phyloP scores from a whole-genome alignment of 2,888 invertebrate species.

The Ametastegia equiseti region DNA sequence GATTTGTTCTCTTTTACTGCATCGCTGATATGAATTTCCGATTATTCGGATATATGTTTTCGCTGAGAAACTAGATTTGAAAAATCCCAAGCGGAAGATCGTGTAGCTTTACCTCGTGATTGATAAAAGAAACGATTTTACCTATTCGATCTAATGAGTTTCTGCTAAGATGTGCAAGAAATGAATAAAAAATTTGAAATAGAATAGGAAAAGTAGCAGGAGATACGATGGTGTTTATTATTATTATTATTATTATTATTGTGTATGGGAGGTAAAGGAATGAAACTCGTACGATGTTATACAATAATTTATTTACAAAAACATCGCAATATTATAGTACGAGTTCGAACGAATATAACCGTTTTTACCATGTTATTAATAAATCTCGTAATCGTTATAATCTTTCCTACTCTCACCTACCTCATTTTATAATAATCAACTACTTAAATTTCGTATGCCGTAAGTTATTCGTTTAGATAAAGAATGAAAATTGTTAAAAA shows the following conservation, averaged over 20 bases:
- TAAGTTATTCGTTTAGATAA: background rate
- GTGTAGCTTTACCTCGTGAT: too few relatives aligned
- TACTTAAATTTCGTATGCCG: constrained; percentile 1
- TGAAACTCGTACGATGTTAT: constrained; percentile 1
- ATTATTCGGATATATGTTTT: too few relatives aligned
- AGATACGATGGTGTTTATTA: background rate
- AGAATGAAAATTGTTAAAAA: background rate
- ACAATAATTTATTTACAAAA: constrained; percentile 48
- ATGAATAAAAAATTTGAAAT: too few relatives aligned
- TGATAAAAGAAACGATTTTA: too few relatives aligned
- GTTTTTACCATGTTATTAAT: constrained; percentile 14
- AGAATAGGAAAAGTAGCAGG: background rate
- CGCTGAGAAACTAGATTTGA: too few relatives aligned
- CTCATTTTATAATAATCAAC: background rate
- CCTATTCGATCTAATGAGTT: too few relatives aligned
- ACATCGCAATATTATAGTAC: constrained; percentile 45
- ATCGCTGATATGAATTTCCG: too few relatives aligned
- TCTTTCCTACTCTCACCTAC: constrained; percentile 36
- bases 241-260: too few relatives aligned
- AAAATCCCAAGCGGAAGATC: too few relatives aligned
- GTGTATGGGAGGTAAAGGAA: too few relatives aligned
- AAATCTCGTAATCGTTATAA: constrained; percentile 40
- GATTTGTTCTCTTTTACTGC: too few relatives aligned
- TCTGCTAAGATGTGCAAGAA: too few relatives aligned
- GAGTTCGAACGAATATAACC: constrained; percentile 35